phyloP scores from a whole-genome alignment of 2,888 invertebrate genomes.

The Epistrophe grossulariae region DNA sequence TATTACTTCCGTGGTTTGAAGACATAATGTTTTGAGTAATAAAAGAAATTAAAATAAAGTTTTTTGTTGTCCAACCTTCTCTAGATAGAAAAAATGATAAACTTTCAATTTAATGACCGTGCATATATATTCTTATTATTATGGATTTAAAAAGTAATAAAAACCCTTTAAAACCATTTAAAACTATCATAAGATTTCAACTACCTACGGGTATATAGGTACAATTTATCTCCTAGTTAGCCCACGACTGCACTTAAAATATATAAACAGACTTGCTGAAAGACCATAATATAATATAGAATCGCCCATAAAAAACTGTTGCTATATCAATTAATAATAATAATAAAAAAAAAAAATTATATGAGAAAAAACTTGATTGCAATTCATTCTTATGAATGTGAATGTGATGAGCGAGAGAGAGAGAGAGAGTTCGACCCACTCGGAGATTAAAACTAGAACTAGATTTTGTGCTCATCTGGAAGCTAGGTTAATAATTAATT shows the following conservation, averaged over 20 bases:
- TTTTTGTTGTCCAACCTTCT: not conserved
- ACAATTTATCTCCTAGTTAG: constrained; percentile 1
- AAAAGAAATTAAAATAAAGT: not conserved
- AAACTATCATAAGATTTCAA: not conserved
- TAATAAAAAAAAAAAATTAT: not conserved
- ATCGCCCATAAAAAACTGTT: constrained; percentile 59
- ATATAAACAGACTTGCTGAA: not conserved
- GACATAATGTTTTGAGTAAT: not conserved
- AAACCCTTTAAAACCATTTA: not conserved
- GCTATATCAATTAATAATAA: constrained; percentile 39
- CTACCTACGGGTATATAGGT: not conserved
- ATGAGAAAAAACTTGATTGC: constrained; percentile 22
- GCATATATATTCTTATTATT: not conserved
- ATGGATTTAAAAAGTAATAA: not conserved
- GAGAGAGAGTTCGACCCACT: constrained; percentile 34
- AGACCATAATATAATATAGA: constrained; percentile 20
- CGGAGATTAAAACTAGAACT: constrained; percentile 16
- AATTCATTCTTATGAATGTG: constrained; percentile 25
- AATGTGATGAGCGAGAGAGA: constrained; percentile 15
- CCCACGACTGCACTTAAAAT: constrained; percentile 49
- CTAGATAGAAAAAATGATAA: not conserved
- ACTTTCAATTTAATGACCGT: constrained; percentile 3
- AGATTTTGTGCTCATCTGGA: constrained; percentile 30
- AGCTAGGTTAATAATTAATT: constrained; percentile 38
- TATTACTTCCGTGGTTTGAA: not conserved